Evolutionary conservation across 2,113 vertebrate genomes (phyloP), one percentile per base, ranked within the genome.

Genomic region (Chlorodrepanis virens): DNA sequence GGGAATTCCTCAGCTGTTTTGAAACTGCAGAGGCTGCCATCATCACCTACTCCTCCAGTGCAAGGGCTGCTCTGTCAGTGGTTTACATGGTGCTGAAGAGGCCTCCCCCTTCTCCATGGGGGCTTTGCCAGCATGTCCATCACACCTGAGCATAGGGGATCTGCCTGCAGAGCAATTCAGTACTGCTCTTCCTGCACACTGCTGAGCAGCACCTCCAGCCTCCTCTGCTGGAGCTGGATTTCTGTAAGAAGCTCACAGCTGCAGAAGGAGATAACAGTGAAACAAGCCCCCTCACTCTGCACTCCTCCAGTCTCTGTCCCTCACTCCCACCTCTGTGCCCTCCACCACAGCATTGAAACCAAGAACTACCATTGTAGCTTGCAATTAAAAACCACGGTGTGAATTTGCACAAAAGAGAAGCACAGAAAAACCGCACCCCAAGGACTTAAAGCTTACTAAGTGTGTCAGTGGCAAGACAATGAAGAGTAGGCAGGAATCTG

Each of bases 111-210:
- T 47, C 52, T 11, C 17, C 4, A 3, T 1, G 14, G 11, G 13
- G 19, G 28, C 4, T 70, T 29, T 54, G 23, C 63, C 42, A 84
- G 27, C 10, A 9, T 3, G 16, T 35, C 50, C n/a, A 69, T 65
- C 37, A 8, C 0, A 2, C 8, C 28, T 0, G 2, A 77, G 27
- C 20, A 20, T 1, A 2, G 56, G 12, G 25, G 24, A 72, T 28
- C 40, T 44, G 27, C 60, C 65, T n/a, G 68, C 31, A 25, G 65
- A 2, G 8, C 21, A 60, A 49, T 24, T 68, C 61, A 76, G 33
- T 1, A 0, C 42, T 35, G 33, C 54, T 70, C 40, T 74, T 14
- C 72, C 28, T 35, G 19, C 31, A 28, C 8, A 3, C 65, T n/a
- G 33, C 60, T 39, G 22, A 69, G 74, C 6, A 2, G 82, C 45